Evolutionary conservation across 2,797 vertebrate genomes (phyloP).

Genomic region (Cryptoprocta ferox): DNA sequence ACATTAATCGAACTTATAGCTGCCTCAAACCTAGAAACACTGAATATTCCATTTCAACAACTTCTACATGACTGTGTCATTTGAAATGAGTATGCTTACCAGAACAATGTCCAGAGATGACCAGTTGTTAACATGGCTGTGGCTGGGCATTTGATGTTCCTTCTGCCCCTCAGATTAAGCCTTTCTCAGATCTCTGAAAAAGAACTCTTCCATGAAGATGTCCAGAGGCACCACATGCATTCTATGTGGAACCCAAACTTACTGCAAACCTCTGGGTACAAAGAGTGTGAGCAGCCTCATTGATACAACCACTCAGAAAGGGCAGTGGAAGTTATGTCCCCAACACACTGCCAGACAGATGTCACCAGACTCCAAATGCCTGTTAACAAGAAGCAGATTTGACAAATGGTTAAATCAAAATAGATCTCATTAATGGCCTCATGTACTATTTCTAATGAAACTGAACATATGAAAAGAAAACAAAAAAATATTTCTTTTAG

Average conservation of each 20-base stretch:
- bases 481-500: neutral
- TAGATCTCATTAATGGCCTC: neutral
- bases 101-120: neutral
- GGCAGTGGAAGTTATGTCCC: neutral
- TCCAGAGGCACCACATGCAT: neutral
- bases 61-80: neutral
- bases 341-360: slow-evolving; percentile 56
- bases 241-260: neutral
- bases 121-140: neutral
- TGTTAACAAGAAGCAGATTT: slow-evolving; percentile 59
- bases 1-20: neutral
- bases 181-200: neutral
- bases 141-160: neutral
- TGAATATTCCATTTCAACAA: neutral
- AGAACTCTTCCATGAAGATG: neutral
- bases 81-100: slow-evolving; percentile 63
- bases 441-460: neutral
- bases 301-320: slow-evolving; percentile 52
- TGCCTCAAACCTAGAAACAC: neutral
- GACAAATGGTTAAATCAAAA: neutral
- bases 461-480: neutral
- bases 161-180: neutral
- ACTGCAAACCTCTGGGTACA: neutral
- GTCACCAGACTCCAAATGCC: slow-evolving; percentile 54
- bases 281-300: neutral